phyloP scores from a whole-genome alignment of 2,797 vertebrate genomes.

The Sorex maritimensis region DNA sequence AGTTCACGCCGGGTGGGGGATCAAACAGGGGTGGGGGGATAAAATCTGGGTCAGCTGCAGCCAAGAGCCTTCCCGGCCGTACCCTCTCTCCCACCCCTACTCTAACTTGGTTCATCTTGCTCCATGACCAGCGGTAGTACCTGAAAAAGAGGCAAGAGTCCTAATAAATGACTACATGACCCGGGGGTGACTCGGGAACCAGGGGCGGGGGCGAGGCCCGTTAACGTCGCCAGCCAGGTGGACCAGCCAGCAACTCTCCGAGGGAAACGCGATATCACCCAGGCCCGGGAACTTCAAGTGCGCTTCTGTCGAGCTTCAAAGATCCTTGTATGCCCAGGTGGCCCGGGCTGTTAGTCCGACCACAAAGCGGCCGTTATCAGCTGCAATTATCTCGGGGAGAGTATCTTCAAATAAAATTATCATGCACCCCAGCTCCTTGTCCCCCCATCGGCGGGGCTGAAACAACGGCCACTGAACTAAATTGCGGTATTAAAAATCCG shows the following conservation, averaged over 20 bases:
- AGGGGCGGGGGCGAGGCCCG: not conserved
- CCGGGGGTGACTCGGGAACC: not conserved
- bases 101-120: not conserved
- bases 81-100: not conserved
- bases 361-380: slow-evolving; percentile 82
- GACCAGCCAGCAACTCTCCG: not conserved
- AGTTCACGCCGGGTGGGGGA: no score
- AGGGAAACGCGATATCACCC: not conserved
- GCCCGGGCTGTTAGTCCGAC: slow-evolving; percentile 70
- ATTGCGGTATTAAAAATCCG: slow-evolving; percentile 65
- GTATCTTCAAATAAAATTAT: slow-evolving; percentile 63
- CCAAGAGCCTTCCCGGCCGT: no score
- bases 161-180: slow-evolving; percentile 20
- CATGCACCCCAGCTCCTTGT: not conserved
- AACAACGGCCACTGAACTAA: slow-evolving; percentile 56
- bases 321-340: slow-evolving; percentile 69
- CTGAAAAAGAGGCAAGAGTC: slow-evolving; percentile 6
- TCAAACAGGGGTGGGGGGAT: no score
- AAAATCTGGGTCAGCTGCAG: no score
- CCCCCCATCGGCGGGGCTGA: not conserved
- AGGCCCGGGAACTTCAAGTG: not conserved
- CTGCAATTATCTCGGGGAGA: slow-evolving; percentile 73
- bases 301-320: slow-evolving; percentile 6
- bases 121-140: not conserved
- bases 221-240: not conserved